These are phyloP conservation scores for Remorina albescens DNA, from an alignment of 2,797 vertebrate genomes.

Conservation along the genomic window DNA sequence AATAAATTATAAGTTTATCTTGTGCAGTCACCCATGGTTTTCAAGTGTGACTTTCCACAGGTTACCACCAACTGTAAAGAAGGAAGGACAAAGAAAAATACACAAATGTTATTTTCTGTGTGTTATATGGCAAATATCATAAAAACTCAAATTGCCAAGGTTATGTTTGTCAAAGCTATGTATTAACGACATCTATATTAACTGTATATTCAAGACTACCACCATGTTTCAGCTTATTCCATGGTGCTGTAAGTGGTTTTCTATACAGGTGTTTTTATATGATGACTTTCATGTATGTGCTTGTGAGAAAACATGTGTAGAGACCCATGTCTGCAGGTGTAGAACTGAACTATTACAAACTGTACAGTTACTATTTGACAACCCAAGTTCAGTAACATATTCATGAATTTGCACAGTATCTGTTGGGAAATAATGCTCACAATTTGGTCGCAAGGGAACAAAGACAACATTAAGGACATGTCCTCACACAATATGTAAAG, in stretches of 20 bases:
- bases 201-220: not conserved
- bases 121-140: not conserved
- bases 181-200: not conserved
- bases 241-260: not conserved
- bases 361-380: too few relatives aligned
- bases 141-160: too few relatives aligned
- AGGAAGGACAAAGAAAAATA: not conserved
- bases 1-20: slow-evolving; percentile 9
- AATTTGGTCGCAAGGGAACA: slow-evolving; percentile 45
- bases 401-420: slow-evolving; percentile 35
- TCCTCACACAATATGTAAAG: slow-evolving; percentile 71
- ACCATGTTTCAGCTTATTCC: not conserved
- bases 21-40: not conserved
- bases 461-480: slow-evolving; percentile 61
- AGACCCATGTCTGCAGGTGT: slow-evolving; percentile 11
- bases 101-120: slow-evolving; percentile 2
- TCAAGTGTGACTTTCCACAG: slow-evolving; percentile 24
- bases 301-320: slow-evolving; percentile 26
- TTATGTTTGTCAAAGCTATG: not conserved
- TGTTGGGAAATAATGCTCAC: slow-evolving; percentile 52
- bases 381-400: slow-evolving; percentile 21
- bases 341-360: slow-evolving; percentile 10
- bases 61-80: slow-evolving; percentile 4
- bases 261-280: slow-evolving; percentile 1
- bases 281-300: slow-evolving; percentile 13